phyloP scores from a whole-genome alignment of 2,888 invertebrate genomes.

The Onthophagus sagittarius region DNA sequence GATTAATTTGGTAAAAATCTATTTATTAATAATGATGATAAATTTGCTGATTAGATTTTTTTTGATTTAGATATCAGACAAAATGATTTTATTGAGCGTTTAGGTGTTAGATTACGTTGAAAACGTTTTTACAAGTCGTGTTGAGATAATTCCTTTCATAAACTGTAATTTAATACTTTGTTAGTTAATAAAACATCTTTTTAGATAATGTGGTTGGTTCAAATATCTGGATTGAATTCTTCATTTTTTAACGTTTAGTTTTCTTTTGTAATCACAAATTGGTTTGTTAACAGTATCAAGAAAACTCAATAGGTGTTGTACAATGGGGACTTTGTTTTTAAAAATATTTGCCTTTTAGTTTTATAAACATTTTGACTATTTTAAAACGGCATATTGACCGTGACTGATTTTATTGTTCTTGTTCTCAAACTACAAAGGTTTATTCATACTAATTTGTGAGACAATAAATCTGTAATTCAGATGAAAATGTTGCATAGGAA shows the following conservation, averaged over 20 bases:
- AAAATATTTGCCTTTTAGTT: conserved; percentile 6
- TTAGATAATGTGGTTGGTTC: background rate
- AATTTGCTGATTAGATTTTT: no score
- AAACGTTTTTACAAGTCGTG: no score
- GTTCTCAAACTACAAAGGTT: background rate
- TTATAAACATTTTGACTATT: background rate
- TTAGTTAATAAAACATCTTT: background rate
- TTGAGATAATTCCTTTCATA: no score
- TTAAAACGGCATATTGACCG: conserved; percentile 10
- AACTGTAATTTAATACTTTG: no score
- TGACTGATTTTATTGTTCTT: conserved; percentile 12
- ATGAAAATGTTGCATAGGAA: no score
- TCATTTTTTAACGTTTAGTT: background rate
- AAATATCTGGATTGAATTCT: background rate
- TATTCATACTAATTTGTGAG: background rate
- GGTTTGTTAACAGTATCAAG: conserved; percentile 7
- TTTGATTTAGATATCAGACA: no score
- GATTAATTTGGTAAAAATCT: no score
- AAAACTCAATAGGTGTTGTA: background rate
- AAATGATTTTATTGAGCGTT: no score
- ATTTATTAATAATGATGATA: no score
- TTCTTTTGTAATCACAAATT: background rate
- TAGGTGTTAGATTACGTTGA: no score
- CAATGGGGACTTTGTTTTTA: conserved; percentile 6
- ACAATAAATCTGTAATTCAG: background rate